phyloP scores from a whole-genome alignment of 2,888 invertebrate species.

The Pimpla rufipes region DNA sequence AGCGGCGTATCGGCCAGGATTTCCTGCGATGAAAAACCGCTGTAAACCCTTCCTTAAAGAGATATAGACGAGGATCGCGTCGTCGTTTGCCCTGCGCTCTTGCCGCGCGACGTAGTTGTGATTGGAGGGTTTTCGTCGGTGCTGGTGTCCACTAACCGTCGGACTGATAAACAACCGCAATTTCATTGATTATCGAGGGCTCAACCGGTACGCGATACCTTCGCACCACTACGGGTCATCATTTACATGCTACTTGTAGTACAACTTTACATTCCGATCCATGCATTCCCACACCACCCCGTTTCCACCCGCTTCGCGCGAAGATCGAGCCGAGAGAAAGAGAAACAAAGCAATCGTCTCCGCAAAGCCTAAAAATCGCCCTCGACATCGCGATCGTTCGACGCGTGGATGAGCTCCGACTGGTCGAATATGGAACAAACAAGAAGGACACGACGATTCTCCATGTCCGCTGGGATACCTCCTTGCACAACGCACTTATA shows the following conservation, averaged over 20 bases:
- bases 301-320: slow-evolving; percentile 13
- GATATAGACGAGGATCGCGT: slow-evolving; percentile 52
- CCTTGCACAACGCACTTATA: slow-evolving; percentile 81
- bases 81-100: slow-evolving; percentile 47
- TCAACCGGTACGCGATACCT: slow-evolving; percentile 48
- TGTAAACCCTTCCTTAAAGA: slow-evolving; percentile 67
- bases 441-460: slow-evolving; percentile 30
- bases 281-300: slow-evolving; percentile 27
- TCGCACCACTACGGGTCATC: slow-evolving; percentile 52
- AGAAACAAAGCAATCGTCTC: not conserved
- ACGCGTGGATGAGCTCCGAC: slow-evolving; percentile 7
- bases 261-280: slow-evolving; percentile 65
- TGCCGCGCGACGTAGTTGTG: slow-evolving; percentile 75
- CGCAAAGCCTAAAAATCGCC: slow-evolving; percentile 16
- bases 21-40: slow-evolving; percentile 50
- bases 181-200: slow-evolving; percentile 54
- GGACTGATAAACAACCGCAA: slow-evolving; percentile 36
- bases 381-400: not conserved
- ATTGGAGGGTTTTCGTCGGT: slow-evolving; percentile 77
- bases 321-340: not conserved
- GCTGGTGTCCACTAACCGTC: slow-evolving; percentile 40
- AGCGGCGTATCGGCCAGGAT: slow-evolving; percentile 71
- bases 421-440: slow-evolving; percentile 25
- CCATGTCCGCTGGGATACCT: slow-evolving; percentile 69
- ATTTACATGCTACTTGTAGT: slow-evolving; percentile 52